Base-by-base conservation (phyloP, 2,797 vertebrate genomes). In the Luscinia megarhynchos region DNA sequence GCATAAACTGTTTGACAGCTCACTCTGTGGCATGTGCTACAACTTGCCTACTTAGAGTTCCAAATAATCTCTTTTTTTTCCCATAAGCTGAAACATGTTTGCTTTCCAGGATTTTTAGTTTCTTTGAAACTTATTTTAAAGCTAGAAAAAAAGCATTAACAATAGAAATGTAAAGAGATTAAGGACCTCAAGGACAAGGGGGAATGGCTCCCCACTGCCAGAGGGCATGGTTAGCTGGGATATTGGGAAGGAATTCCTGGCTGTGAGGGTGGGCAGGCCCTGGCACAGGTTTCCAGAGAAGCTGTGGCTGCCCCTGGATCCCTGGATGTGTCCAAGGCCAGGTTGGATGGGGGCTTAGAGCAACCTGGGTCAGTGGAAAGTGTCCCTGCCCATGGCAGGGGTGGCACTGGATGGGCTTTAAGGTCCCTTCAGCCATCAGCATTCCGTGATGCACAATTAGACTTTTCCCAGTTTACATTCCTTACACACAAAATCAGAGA, bases 281-380 rank as follows among this genome's bases (percentile, higher is more conserved):
- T 87, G 67, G 67, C 16, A 73, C 29, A 66, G 51, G 1, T n/a
- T 19, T 2, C 45, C 21, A 46, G 38, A 45, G 59, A 0, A 53
- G n/a, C 40, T 87, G 29, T 30, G n/a, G 53, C 46, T 66, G n/a
- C 29, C 8, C 24, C 61, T 57, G 51, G 51, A 80, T 34, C 51
- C 46, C 46, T 80, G 85, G 24, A 0, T 46, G 14, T 46, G 61
- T 1, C 54, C 61, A 21, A 29, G 30, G 14, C 14, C 34, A 16
- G n/a, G 21, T 0, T 59, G 61, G 67, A 38, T 0, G 0, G 20
- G 20, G 6, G 13, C 9, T 66, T 58, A 38, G 53, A 59, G 53
- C 16, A 64, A 0, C 16, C 10, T 53, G 38, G 14, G 16, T 1
- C 0, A 2, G n/a, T 12, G 19, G 9, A 0, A 73, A 16, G 2